These are phyloP conservation scores for Orthosia gothica DNA, from an alignment of 2,888 invertebrate species.

Conservation along the genomic window DNA sequence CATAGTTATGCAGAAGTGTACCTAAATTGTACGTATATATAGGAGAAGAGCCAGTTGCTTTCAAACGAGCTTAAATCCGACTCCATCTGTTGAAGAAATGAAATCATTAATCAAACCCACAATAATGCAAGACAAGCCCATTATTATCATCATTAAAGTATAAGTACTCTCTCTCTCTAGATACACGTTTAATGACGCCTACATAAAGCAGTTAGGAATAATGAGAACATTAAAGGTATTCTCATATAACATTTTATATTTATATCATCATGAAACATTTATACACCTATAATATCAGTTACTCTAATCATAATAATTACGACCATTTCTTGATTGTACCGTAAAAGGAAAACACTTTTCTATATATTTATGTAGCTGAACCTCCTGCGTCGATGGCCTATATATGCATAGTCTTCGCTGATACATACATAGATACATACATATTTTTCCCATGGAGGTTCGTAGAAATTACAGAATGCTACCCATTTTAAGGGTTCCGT, in stretches of 20 bases:
- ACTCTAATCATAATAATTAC: neutral
- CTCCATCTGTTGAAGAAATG: neutral
- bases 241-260: slow-evolving; percentile 32
- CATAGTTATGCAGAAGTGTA: neutral
- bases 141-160: neutral
- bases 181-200: neutral
- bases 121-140: neutral
- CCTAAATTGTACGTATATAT: neutral
- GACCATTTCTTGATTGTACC: neutral
- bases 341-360: neutral
- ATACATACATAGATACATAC: too few species aligned
- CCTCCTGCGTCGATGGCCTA: too few species aligned
- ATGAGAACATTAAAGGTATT: slow-evolving; percentile 26
- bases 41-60: neutral
- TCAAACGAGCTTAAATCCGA: neutral
- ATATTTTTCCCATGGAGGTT: too few species aligned
- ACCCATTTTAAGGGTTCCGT: too few species aligned
- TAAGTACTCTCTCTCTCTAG: too few species aligned
- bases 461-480: too few species aligned
- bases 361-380: too few species aligned
- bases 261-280: slow-evolving; percentile 37
- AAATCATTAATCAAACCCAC: neutral
- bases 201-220: slow-evolving; percentile 32
- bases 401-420: too few species aligned
- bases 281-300: slow-evolving; percentile 4